Percentiles rank a stretch among this genome's conserved stretches.
Evolutionary conservation across 2,888 invertebrate species (phyloP).

Genomic region (Caenorhabditis drosophilae): DNA sequence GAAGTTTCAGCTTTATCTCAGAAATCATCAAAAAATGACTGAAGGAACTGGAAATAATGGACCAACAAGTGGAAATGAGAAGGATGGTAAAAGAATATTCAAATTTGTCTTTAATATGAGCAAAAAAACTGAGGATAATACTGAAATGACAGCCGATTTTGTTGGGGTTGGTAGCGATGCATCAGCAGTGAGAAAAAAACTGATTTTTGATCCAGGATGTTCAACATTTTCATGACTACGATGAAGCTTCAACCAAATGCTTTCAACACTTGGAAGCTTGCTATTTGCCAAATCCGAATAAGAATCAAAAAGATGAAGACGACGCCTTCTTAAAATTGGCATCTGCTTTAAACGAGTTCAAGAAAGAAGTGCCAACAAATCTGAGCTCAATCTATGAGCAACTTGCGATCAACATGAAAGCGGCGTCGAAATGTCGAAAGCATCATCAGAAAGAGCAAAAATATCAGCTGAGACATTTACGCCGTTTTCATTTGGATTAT

Average conservation of each 20-base stretch:
- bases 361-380: neutral
- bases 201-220: no score
- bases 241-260: conserved; percentile 22
- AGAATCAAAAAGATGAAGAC: neutral
- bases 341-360: neutral
- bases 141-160: conserved; percentile 35
- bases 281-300: neutral
- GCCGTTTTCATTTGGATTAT: conserved; percentile 1
- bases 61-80: no score
- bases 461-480: conserved; percentile 6
- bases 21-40: no score
- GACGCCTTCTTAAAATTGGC: neutral
- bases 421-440: conserved; percentile 1
- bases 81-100: conserved; percentile 14
- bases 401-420: conserved; percentile 1
- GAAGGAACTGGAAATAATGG: no score
- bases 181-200: no score
- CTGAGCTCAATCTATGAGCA: neutral
- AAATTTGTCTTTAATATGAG: conserved; percentile 23
- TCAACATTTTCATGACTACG: conserved; percentile 25
- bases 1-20: no score
- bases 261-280: conserved; percentile 11
- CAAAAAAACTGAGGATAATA: conserved; percentile 27
- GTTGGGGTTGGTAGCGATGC: no score
- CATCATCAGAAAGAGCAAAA: neutral